Evolutionary conservation across 2,113 vertebrate species (phyloP).

Genomic region (Haemorhous mexicanus): DNA sequence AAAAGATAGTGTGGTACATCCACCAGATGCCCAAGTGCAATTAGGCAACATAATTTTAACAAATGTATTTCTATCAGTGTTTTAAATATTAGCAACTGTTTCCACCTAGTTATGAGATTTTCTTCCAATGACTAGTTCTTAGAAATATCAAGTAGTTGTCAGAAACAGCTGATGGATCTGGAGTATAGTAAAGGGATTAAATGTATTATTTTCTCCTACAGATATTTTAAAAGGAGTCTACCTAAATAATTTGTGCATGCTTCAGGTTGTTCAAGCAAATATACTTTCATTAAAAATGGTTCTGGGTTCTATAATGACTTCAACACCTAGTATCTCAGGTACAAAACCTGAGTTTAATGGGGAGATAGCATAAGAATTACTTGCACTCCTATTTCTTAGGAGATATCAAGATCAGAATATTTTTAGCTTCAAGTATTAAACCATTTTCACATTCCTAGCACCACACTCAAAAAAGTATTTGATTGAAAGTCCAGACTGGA

Average conservation of each 20-base stretch:
- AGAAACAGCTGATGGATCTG: not conserved
- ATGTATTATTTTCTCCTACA: not conserved
- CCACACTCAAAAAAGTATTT: not conserved
- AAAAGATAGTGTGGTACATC: not conserved
- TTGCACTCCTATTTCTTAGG: not conserved
- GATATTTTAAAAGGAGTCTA: not conserved
- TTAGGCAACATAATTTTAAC: not conserved
- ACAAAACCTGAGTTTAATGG: not conserved
- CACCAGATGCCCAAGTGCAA: not conserved
- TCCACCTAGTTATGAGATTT: not conserved
- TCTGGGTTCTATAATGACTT: not conserved
- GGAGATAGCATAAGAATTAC: not conserved
- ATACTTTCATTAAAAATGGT: not conserved
- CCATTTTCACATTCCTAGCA: not conserved
- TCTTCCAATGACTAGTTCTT: not conserved
- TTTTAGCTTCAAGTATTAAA: not conserved
- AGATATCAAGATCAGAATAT: not conserved
- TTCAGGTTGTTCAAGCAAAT: not conserved
- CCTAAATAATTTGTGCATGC: not conserved
- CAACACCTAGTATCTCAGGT: not conserved
- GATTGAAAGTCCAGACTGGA: not conserved
- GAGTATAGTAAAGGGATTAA: not conserved
- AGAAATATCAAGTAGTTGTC: not conserved
- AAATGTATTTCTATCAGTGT: not conserved
- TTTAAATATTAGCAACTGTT: not conserved